A percentile compares a stretch with the other conserved stretches of the same genome.
Conservation (phyloP, 2,797 vertebrate genomes). For the Brachymystax lenok region DNA sequence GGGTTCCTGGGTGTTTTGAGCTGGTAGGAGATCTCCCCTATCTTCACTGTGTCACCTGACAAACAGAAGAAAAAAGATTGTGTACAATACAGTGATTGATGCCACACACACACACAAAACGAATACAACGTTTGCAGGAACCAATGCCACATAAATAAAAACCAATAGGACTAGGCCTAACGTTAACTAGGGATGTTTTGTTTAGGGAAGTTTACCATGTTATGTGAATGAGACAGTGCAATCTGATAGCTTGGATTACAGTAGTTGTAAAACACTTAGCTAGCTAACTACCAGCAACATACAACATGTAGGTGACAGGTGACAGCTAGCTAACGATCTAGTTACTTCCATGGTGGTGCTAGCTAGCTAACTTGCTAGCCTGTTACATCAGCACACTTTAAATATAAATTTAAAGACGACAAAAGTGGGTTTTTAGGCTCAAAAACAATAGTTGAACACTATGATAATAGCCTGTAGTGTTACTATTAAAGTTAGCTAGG, state of each 20-base stretch:
- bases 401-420: not conserved
- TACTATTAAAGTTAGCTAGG: not conserved
- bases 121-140: not conserved
- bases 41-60: constrained; percentile 81
- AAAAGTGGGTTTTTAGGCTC: not conserved
- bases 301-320: not conserved
- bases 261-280: not conserved
- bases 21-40: constrained; percentile 90
- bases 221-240: not conserved
- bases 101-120: too few relatives aligned
- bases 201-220: not conserved
- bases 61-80: not conserved
- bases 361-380: not conserved
- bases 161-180: not conserved
- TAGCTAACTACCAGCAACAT: not conserved
- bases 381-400: not conserved
- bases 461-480: not conserved
- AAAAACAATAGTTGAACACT: not conserved
- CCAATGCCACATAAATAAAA: not conserved
- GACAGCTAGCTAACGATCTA: not conserved
- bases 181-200: not conserved
- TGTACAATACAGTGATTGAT: not conserved
- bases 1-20: constrained; percentile 88
- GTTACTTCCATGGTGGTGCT: too few relatives aligned
- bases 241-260: not conserved